Conservation (phyloP, 1,140 invertebrate genomes). For the Diploscapter pachys region DNA sequence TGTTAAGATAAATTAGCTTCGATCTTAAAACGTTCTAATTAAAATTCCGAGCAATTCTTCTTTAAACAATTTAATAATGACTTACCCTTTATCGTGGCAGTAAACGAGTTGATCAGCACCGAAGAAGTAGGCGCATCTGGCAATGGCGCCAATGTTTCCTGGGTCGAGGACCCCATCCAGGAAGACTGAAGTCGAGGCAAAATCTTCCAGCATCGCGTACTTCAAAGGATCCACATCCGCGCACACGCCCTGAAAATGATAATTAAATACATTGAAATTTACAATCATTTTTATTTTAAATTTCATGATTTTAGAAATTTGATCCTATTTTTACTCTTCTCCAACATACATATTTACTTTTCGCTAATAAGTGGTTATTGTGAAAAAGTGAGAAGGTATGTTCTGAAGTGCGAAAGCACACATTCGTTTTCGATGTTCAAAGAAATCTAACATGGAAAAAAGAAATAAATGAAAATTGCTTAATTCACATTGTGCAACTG, state of each 20-base stretch:
- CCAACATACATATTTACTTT: too few species aligned
- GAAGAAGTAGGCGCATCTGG: constrained; percentile 17
- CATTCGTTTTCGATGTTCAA: not conserved
- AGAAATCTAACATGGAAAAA: not conserved
- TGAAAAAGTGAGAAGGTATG: not conserved
- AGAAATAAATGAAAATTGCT: not conserved
- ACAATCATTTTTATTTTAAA: not conserved
- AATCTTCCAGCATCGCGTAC: not conserved
- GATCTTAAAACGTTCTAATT: too few species aligned
- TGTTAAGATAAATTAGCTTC: not conserved
- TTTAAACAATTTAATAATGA: not conserved
- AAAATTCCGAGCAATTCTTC: too few species aligned
- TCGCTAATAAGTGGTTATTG: too few species aligned
- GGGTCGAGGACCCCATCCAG: constrained; percentile 19
- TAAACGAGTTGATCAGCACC: constrained; percentile 16
- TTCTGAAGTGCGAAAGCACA: not conserved
- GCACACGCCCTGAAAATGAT: constrained; percentile 21
- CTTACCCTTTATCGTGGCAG: constrained; percentile 19
- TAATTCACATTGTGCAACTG: constrained; percentile 23
- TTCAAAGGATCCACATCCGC: constrained; percentile 11
- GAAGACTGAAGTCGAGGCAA: constrained; percentile 11
- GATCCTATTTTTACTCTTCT: not conserved
- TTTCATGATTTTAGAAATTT: not conserved
- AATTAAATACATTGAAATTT: not conserved
- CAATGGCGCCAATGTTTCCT: constrained; percentile 28